Percentiles rank a stretch among this genome's conserved stretches.
These are phyloP conservation scores for Zygaena filipendulae DNA, from an alignment of 2,888 invertebrate genomes.

Conservation along the genomic window DNA sequence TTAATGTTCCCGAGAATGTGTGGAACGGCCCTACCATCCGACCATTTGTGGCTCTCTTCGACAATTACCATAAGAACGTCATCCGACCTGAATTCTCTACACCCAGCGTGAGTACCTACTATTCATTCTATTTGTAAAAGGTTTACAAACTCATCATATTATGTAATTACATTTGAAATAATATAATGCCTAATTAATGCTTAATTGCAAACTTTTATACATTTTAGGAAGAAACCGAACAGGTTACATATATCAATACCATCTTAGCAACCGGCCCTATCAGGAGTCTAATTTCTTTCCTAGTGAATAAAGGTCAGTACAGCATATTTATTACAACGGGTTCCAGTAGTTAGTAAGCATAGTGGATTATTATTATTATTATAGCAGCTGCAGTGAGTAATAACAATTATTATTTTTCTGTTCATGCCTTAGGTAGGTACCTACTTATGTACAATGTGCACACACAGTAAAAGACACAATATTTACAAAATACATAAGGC, in stretches of 20 bases:
- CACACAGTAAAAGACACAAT: too few relatives aligned
- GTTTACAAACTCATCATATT: conserved; percentile 1
- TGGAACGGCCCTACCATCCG: conserved; percentile 75
- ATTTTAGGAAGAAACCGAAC: conserved; percentile 72
- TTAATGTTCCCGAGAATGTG: conserved; percentile 73
- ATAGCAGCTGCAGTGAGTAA: too few relatives aligned
- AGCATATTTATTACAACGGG: too few relatives aligned
- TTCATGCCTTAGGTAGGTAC: not conserved
- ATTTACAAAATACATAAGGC: too few relatives aligned
- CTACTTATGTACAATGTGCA: too few relatives aligned
- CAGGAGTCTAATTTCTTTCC: conserved; percentile 73
- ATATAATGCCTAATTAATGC: too few relatives aligned
- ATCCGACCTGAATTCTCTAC: conserved; percentile 75
- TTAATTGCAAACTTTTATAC: conserved; percentile 4
- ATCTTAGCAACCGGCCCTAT: conserved; percentile 79
- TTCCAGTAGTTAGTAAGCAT: too few relatives aligned
- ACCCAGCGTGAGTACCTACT: conserved; percentile 56
- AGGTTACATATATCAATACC: conserved; percentile 75
- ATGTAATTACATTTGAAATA: too few relatives aligned
- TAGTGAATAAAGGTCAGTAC: conserved; percentile 67
- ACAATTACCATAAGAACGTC: conserved; percentile 81
- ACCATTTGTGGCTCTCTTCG: conserved; percentile 74
- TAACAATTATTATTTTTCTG: too few relatives aligned
- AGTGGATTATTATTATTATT: too few relatives aligned
- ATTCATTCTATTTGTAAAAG: not conserved